A percentile compares a stretch with the other conserved stretches of the same genome.
Evolutionary conservation across 1,140 invertebrate genomes (phyloP).

Genomic region (Babylonia areolata): DNA sequence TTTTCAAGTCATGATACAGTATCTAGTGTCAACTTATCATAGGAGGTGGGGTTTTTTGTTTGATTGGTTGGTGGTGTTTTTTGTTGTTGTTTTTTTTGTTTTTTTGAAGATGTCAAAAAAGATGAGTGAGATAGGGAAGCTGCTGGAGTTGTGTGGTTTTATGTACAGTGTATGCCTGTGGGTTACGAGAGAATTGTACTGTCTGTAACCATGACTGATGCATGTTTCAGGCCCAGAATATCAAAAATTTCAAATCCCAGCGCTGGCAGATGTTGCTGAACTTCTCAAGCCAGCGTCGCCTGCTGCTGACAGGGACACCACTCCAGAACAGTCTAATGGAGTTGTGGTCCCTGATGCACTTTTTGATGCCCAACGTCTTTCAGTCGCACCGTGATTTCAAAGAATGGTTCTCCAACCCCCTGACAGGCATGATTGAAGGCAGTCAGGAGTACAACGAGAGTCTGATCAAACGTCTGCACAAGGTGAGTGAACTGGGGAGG

Average conservation of each 20-base stretch:
- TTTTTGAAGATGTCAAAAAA: no score
- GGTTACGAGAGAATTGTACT: not conserved
- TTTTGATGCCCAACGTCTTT: conserved; percentile 99
- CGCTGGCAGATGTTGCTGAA: conserved; percentile 98
- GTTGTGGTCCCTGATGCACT: conserved; percentile 99
- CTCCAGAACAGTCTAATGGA: conserved; percentile 99
- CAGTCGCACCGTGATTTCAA: conserved; percentile 97
- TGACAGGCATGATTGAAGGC: conserved; percentile 98
- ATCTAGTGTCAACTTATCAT: no score
- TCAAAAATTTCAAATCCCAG: conserved; percentile 99
- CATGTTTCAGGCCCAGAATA: conserved; percentile 90
- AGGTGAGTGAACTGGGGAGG: conserved; percentile 81
- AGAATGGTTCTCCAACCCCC: conserved; percentile 99
- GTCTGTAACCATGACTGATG: not conserved
- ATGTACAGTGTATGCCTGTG: no score
- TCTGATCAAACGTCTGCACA: conserved; percentile 96
- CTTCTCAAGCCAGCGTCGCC: conserved; percentile 95
- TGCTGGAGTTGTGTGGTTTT: no score
- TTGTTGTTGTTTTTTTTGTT: no score
- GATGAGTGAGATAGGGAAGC: no score
- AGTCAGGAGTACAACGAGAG: conserved; percentile 95
- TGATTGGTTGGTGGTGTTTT: no score
- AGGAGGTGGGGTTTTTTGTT: no score
- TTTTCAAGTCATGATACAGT: no score
- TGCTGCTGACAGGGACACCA: conserved; percentile 98